A percentile compares a stretch with the other conserved stretches of the same genome.
phyloP scores from a whole-genome alignment of 2,888 invertebrate species.

The Oscheius sp. region DNA sequence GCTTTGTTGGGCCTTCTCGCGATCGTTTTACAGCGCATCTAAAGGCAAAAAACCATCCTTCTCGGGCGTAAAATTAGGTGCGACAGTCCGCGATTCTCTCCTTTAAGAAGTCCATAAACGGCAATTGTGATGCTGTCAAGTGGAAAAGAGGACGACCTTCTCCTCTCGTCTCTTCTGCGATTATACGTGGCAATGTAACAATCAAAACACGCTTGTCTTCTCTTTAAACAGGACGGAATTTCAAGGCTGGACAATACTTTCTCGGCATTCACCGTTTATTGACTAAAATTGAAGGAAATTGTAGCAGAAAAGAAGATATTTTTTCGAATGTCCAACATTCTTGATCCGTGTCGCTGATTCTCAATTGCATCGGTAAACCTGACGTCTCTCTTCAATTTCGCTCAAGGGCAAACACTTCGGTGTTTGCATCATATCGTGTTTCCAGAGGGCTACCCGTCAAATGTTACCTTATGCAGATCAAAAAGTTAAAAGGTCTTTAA shows the following conservation, averaged over 20 bases:
- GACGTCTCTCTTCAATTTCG: slow-evolving; percentile 32
- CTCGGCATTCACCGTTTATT: neutral
- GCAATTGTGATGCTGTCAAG: slow-evolving; percentile 27
- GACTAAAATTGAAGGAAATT: neutral
- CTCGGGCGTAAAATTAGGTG: slow-evolving; percentile 25
- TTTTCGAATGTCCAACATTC: neutral
- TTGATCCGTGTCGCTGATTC: slow-evolving; percentile 29
- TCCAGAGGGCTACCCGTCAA: slow-evolving; percentile 6
- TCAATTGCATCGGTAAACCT: slow-evolving; percentile 27
- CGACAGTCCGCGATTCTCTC: slow-evolving; percentile 7
- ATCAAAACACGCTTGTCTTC: slow-evolving; percentile 29
- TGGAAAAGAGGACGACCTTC: slow-evolving; percentile 25
- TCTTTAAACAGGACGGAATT: slow-evolving; percentile 30
- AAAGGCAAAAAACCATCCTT: slow-evolving; percentile 6
- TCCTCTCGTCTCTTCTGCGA: slow-evolving; percentile 22
- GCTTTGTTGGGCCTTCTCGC: slow-evolving; percentile 7
- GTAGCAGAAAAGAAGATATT: neutral
- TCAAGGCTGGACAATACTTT: slow-evolving; percentile 16
- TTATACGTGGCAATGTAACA: slow-evolving; percentile 30
- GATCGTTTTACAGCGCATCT: slow-evolving; percentile 16
- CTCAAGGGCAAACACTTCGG: slow-evolving; percentile 29
- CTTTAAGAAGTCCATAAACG: slow-evolving; percentile 10
- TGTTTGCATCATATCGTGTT: slow-evolving; percentile 35
- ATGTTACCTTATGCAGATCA: neutral
- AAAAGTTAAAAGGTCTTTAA: neutral